Conservation (phyloP, 2,888 invertebrate species). For the Dryadula phaetusa region DNA sequence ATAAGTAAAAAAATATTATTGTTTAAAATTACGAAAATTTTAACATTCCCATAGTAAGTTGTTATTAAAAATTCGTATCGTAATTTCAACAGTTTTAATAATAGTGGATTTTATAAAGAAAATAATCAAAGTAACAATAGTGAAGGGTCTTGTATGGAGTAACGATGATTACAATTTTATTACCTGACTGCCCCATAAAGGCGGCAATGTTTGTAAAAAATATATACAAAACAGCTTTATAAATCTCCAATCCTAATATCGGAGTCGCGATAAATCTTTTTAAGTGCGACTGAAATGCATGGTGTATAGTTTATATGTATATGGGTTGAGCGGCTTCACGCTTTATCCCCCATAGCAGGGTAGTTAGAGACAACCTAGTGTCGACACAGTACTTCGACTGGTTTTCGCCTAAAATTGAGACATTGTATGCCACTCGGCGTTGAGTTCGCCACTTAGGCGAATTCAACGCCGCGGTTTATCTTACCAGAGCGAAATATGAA, state of each 20-base stretch:
- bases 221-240: constrained; percentile 27
- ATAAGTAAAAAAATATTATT: too few relatives aligned
- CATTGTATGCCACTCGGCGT: too few relatives aligned
- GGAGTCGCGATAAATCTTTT: constrained; percentile 39
- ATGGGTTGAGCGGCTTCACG: too few relatives aligned
- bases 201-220: constrained; percentile 16
- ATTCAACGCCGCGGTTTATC: too few relatives aligned
- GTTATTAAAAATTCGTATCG: background rate
- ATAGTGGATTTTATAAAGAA: background rate
- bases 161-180: constrained; percentile 14
- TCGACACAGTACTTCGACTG: too few relatives aligned
- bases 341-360: too few relatives aligned
- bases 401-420: too few relatives aligned
- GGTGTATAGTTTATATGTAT: constrained; percentile 3
- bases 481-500: too few relatives aligned
- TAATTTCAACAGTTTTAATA: background rate
- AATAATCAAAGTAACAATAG: background rate
- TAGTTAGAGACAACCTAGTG: too few relatives aligned
- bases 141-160: background rate
- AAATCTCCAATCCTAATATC: constrained; percentile 43
- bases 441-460: too few relatives aligned
- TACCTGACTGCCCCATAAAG: constrained; percentile 3
- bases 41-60: background rate
- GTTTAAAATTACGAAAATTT: background rate
- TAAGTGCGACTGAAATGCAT: constrained; percentile 30